Conservation (phyloP, 2,113 vertebrate genomes). For the Menura novaehollandiae region DNA sequence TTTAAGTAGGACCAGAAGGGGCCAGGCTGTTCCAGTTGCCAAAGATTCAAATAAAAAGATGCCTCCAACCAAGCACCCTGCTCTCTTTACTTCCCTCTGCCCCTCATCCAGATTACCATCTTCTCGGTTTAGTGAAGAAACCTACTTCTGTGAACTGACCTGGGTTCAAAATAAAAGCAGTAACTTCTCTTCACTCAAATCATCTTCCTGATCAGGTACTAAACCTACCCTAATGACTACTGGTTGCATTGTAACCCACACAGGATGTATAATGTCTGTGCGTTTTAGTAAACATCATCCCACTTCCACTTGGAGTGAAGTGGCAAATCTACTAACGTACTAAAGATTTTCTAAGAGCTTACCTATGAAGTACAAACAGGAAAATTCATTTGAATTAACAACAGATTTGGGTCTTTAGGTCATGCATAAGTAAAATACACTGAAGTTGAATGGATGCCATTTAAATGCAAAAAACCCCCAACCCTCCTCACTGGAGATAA, state of each 20-base stretch:
- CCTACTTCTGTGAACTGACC: background rate
- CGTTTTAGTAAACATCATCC: background rate
- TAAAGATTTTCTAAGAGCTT: background rate
- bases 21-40: background rate
- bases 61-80: background rate
- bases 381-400: background rate
- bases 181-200: background rate
- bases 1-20: background rate
- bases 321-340: background rate
- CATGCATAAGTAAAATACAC: background rate
- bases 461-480: background rate
- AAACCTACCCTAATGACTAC: background rate
- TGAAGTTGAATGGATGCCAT: background rate
- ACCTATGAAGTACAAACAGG: background rate
- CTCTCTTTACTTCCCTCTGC: background rate
- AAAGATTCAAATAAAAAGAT: background rate
- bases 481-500: background rate
- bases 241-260: background rate
- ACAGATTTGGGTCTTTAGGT: background rate
- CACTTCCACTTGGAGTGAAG: background rate
- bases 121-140: background rate
- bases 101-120: background rate
- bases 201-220: background rate
- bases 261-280: fast-evolving
- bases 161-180: background rate